phyloP scores from a whole-genome alignment of 1,140 invertebrate genomes.

The Diploscapter pachys region DNA sequence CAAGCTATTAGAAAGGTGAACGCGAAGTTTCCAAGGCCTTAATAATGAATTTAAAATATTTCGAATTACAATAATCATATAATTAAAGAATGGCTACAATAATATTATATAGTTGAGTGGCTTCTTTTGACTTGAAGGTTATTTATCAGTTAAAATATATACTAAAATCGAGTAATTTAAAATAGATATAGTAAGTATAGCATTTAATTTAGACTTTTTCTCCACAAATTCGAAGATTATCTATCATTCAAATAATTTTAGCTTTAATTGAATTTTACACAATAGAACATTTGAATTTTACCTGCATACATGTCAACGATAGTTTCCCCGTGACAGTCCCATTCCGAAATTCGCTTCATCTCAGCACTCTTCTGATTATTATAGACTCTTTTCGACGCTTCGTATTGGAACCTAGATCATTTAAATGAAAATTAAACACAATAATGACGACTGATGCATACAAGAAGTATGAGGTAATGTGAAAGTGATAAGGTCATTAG shows the following conservation, averaged over 20 bases:
- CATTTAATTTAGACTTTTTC: too few relatives aligned
- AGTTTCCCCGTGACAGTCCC: constrained; percentile 64
- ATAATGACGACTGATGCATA: neutral
- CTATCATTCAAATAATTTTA: too few relatives aligned
- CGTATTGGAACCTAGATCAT: constrained; percentile 63
- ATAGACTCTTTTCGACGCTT: constrained; percentile 67
- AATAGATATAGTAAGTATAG: neutral
- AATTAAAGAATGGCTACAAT: too few relatives aligned
- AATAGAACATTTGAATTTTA: constrained; percentile 32
- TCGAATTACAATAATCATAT: too few relatives aligned
- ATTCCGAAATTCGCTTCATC: constrained; percentile 64
- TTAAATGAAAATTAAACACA: neutral
- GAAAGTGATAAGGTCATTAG: too few relatives aligned
- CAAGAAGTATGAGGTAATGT: too few relatives aligned
- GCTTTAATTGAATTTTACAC: too few relatives aligned
- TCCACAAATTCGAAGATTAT: too few relatives aligned
- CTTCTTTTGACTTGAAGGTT: too few relatives aligned
- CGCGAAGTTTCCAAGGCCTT: constrained; percentile 70
- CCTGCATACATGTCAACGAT: constrained; percentile 69
- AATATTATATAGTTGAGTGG: too few relatives aligned
- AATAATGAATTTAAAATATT: constrained; percentile 16
- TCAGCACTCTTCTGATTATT: constrained; percentile 68
- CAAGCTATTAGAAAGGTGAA: constrained; percentile 67
- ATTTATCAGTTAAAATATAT: too few relatives aligned
- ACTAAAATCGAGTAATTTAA: neutral